Evolutionary conservation across 2,113 vertebrate species (phyloP), one percentile per base, ranked within the genome.

Genomic region (Gymnorhina tibicen): DNA sequence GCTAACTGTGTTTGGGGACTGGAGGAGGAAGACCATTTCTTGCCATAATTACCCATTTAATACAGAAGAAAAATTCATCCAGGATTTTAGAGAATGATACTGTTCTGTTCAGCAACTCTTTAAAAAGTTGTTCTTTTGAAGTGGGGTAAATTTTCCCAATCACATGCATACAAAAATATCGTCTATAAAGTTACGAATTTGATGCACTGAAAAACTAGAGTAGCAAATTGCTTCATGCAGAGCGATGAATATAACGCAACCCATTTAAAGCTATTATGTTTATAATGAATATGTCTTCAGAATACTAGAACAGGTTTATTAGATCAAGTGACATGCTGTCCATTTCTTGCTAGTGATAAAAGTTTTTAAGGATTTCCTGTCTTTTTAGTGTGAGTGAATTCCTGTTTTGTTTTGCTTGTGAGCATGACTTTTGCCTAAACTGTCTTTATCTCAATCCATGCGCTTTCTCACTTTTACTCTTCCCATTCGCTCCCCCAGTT

Each of bases 221-320:
- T 27, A 85, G 21, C 6, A 76, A 90, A 90, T 39, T 58, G 3
- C 44, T 50, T 82, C 55, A 26, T 24, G 50, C 44, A 52, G 37
- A 46, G 12, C 37, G 63, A 58, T 58, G 37, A 55, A 75, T 55
- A 47, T 55, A 75, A 72, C 42, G 49, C 27, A 39, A 10, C 50
- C 22, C 16, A 59, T 83, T 80, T 90, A 70, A 59, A 91, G 30
- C 19, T 30, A 18, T 67, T 80, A 21, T 47, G 10, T 68, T 63
- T 63, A 30, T 85, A 85, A 55, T 39, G 83, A 30, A 32, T 39
- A 52, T 27, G 4, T 70, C 60, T 58, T 84, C 79, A 83, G 89
- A 93, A 94, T 89, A 94, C 87, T 79, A 92, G 83, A 97, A 81
- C 28, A 95, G 78, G 59, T 90, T 96, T 97, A 91, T 93, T 89